Conservation (phyloP, 2,797 vertebrate genomes). For the Halcyon smyrnensis region DNA sequence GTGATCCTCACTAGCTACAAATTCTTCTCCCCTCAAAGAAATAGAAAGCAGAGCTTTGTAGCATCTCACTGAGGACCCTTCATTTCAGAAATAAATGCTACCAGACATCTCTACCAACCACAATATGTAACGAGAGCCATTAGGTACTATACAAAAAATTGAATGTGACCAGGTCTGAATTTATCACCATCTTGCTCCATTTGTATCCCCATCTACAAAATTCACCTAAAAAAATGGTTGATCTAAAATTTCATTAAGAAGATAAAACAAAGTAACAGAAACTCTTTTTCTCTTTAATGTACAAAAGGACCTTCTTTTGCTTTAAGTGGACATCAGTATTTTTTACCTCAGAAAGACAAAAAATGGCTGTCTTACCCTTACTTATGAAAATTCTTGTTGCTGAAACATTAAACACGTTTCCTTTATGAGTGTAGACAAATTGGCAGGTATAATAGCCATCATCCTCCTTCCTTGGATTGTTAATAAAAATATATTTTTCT, state of each 20-base stretch:
- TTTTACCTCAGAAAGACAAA: not conserved
- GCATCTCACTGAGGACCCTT: not conserved
- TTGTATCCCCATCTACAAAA: not conserved
- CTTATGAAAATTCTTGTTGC: conserved; percentile 66
- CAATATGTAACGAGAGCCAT: not conserved
- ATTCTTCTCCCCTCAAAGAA: not conserved
- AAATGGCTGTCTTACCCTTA: conserved; percentile 52
- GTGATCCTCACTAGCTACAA: not conserved
- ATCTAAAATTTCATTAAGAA: not conserved
- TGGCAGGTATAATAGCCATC: conserved; percentile 79
- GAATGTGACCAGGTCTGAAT: not conserved
- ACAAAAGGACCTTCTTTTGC: not conserved
- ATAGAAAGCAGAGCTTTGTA: not conserved
- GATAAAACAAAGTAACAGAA: not conserved
- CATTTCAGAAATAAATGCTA: not conserved
- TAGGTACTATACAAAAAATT: not conserved
- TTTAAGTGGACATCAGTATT: not conserved
- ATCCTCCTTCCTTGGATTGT: not conserved
- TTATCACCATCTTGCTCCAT: not conserved
- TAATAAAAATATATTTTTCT: not conserved
- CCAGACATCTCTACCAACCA: not conserved
- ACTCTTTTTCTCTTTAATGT: not conserved
- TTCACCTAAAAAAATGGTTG: not conserved
- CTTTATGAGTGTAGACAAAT: conserved; percentile 75
- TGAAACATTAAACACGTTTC: conserved; percentile 69